Percentiles rank a stretch among this genome's conserved stretches.
phyloP scores from a whole-genome alignment of 2,888 invertebrate genomes.

The Lasioglossum marginatum region DNA sequence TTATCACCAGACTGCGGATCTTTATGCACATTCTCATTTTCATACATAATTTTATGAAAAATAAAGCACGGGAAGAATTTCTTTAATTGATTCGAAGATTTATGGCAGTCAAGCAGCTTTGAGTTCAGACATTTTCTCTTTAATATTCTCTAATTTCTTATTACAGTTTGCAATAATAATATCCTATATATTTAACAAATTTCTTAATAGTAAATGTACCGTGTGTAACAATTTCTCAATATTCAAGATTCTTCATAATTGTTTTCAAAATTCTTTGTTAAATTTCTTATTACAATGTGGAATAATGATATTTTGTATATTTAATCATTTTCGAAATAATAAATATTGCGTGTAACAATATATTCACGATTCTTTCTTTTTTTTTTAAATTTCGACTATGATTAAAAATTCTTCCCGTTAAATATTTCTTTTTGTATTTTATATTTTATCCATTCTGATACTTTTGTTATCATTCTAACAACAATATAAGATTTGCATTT shows the following conservation, averaged over 20 bases:
- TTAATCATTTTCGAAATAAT: no score
- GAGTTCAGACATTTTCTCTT: not conserved
- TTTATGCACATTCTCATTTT: not conserved
- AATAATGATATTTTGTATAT: no score
- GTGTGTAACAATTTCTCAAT: not conserved
- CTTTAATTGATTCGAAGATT: not conserved
- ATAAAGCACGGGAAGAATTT: no score
- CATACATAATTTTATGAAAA: not conserved
- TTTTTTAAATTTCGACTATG: no score
- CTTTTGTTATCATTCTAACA: not conserved
- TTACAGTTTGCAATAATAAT: not conserved
- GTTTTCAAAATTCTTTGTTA: not conserved
- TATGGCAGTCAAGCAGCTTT: not conserved
- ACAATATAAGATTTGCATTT: not conserved
- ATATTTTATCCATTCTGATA: not conserved
- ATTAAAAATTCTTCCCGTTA: not conserved
- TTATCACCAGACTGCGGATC: not conserved
- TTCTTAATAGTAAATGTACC: not conserved
- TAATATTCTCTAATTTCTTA: not conserved
- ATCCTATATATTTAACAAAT: not conserved
- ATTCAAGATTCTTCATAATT: not conserved
- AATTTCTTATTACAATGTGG: no score
- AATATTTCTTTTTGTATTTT: not conserved
- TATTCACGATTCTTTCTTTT: no score
- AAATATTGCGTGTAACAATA: no score